Conservation (phyloP, 2,113 vertebrate species). For the Phoxinus phoxinus region DNA sequence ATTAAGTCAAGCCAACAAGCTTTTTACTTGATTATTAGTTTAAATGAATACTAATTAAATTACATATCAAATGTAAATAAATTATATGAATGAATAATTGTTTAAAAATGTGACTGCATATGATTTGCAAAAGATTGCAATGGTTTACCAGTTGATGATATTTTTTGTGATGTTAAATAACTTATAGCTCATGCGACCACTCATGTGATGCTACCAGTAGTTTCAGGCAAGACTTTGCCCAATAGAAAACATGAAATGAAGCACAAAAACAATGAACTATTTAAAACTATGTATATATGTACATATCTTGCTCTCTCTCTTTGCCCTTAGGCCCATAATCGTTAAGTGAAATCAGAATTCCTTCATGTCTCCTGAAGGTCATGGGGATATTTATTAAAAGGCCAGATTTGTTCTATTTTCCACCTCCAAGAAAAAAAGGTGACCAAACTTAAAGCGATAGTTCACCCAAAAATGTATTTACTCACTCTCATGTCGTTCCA, state of each 20-base stretch:
- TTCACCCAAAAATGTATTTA: too few species aligned
- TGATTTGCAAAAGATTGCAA: neutral
- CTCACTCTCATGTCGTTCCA: too few species aligned
- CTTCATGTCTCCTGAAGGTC: neutral
- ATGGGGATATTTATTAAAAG: conserved; percentile 3
- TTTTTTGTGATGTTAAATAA: too few species aligned
- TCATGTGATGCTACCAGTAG: neutral
- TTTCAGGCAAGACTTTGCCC: neutral
- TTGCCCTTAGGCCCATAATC: neutral
- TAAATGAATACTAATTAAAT: too few species aligned
- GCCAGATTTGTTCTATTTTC: neutral
- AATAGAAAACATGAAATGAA: too few species aligned
- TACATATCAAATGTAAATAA: too few species aligned
- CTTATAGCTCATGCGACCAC: neutral
- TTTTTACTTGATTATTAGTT: neutral
- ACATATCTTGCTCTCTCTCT: too few species aligned
- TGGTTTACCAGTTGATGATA: neutral
- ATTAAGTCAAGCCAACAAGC: neutral
- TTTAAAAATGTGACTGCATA: too few species aligned
- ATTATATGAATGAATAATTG: too few species aligned
- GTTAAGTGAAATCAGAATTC: neutral
- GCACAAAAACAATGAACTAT: too few species aligned
- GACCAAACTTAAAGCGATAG: neutral
- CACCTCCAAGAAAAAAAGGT: neutral
- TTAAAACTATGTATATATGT: too few species aligned